These are phyloP conservation scores for Boloria euphrosyne DNA, from an alignment of 2,888 invertebrate genomes.

Conservation along the genomic window DNA sequence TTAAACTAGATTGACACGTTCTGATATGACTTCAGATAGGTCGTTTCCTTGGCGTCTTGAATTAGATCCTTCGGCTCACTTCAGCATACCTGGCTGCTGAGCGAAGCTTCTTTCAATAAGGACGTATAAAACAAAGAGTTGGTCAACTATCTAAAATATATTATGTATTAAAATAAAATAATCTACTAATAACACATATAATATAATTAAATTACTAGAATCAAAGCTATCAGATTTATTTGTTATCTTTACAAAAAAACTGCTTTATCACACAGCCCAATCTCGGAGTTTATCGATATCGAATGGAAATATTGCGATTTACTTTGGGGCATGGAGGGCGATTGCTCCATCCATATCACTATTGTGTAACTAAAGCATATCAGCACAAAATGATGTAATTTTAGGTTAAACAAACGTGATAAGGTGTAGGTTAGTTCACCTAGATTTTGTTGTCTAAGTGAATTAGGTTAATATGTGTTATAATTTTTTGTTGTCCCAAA, in stretches of 20 bases:
- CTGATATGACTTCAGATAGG: no score
- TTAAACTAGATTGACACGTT: no score
- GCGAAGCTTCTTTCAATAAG: no score
- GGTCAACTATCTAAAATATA: no score
- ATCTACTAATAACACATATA: no score
- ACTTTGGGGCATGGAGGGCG: conserved; percentile 14
- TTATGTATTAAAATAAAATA: no score
- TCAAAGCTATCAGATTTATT: not conserved
- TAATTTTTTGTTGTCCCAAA: not conserved
- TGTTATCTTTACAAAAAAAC: not conserved
- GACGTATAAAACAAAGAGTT: no score
- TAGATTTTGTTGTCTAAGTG: conserved; percentile 26
- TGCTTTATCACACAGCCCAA: conserved; percentile 16
- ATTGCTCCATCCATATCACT: conserved; percentile 11
- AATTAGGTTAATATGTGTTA: conserved; percentile 18
- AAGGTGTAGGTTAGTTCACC: conserved; percentile 38
- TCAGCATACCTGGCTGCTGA: no score
- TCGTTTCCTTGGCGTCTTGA: no score
- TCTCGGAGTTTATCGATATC: conserved; percentile 20
- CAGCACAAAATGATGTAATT: conserved; percentile 49
- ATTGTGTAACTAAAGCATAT: conserved; percentile 42
- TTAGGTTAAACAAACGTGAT: conserved; percentile 51
- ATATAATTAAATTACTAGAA: not conserved
- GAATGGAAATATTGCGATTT: conserved; percentile 8
- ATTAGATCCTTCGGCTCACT: no score